Conservation (phyloP, 92 coral and sea anemone species). For the Galaxea fascicularis region DNA sequence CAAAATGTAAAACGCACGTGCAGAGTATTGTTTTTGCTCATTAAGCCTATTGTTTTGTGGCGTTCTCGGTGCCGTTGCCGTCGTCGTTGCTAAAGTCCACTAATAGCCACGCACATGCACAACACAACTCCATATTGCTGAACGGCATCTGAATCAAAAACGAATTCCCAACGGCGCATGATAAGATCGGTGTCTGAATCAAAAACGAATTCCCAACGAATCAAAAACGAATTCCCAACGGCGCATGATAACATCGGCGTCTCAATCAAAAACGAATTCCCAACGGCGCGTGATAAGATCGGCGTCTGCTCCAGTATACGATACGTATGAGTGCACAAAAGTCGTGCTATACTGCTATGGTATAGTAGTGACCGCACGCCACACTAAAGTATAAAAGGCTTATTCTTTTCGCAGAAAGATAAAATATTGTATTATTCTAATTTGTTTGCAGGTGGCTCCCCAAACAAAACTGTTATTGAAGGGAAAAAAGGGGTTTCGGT, state of each 20-base stretch:
- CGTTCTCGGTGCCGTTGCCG: no score
- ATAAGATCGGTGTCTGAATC: no score
- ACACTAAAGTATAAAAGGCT: slow-evolving; percentile 42
- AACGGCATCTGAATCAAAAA: slow-evolving; percentile 21
- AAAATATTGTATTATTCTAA: slow-evolving; percentile 45
- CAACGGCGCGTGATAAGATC: slow-evolving; percentile 29
- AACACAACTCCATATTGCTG: no score
- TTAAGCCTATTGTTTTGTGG: no score
- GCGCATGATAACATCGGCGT: no score
- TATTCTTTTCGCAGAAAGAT: slow-evolving; percentile 41
- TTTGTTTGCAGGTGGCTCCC: slow-evolving; percentile 54
- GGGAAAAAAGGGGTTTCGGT: slow-evolving; percentile 21
- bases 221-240: slow-evolving; percentile 25
- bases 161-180: no score
- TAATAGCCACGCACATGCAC: no score
- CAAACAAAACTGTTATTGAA: slow-evolving; percentile 47
- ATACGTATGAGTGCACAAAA: slow-evolving; percentile 31
- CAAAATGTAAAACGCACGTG: no score
- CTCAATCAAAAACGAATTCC: no score
- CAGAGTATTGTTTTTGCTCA: no score
- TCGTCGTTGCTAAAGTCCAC: no score
- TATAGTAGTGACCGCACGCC: slow-evolving; percentile 26
- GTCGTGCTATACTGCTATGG: slow-evolving; percentile 36
- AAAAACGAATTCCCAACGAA: no score
- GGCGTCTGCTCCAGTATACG: slow-evolving; percentile 21